Evolutionary conservation across 2,888 invertebrate genomes (phyloP), one percentile per base, ranked within the genome.

Genomic region (Muschampia plurimacula): DNA sequence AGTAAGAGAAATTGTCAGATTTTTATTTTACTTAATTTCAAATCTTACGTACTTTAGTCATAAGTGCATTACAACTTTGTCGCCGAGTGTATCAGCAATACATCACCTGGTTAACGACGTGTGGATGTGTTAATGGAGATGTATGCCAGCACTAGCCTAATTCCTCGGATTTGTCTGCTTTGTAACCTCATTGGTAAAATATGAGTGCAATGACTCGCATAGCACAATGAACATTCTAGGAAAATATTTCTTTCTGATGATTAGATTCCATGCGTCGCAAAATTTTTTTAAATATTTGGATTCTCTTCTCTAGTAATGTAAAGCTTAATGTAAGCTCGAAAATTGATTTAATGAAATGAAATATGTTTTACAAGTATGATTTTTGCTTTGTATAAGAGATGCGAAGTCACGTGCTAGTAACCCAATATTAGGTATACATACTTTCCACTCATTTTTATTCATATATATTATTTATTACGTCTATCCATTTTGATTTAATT

Each of bases 51-150:
- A 68, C 10, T 72, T 66, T 7, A 36, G 36, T 46, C 12, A 46
- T 46, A 12, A 8, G 46, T 46, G 12, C 12, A 12, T 46, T 46
- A 6, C 46, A 46, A 46, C 46, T 46, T 46, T 46, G 46, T 12
- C 46, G 46, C 46, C 12, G 32, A 32, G 32, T 12, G 10, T 46
- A 12, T 12, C 9, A 36, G 44, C 46, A 62, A 62, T 69, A 39
- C 9, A 69, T 69, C 63, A 63, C 28, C 32, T 32, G 36, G 32
- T 49, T 69, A 63, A 63, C 52, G 62, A 60, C 36, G 32, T 69
- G 69, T 36, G 52, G 49, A 63, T 49, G 39, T 52, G 8, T 65
- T 63, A 69, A 69, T 63, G 62, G 62, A 49, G 69, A 69, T 39
- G 32, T 52, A 52, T 63, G 12, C 49, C 39, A 36, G n/a, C 41